Conservation (phyloP, 1,140 invertebrate genomes). For the Samia ricini region DNA sequence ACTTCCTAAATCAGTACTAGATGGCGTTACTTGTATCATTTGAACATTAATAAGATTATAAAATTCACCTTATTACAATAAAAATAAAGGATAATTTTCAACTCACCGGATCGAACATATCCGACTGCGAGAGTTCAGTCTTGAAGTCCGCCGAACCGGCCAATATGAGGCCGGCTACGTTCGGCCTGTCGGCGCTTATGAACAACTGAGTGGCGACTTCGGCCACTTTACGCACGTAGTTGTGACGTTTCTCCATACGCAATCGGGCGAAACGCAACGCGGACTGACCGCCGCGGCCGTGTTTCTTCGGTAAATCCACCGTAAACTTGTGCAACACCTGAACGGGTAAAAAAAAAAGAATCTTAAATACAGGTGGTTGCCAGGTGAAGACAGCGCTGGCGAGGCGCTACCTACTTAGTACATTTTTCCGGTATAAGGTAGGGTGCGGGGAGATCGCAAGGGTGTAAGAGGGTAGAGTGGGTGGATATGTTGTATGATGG, state of each 20-base stretch:
- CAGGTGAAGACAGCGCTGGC: background rate
- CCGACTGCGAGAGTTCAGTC: conserved; percentile 99
- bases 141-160: conserved; percentile 99
- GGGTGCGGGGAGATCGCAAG: too few species aligned
- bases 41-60: too few species aligned
- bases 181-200: conserved; percentile 98
- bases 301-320: conserved; percentile 99
- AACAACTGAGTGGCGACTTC: conserved; percentile 98
- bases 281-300: conserved; percentile 99
- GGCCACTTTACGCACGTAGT: conserved; percentile 99
- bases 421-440: too few species aligned
- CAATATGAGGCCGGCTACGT: conserved; percentile 97
- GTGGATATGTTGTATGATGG: too few species aligned
- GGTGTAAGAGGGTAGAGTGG: too few species aligned
- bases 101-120: conserved; percentile 99
- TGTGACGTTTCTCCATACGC: conserved; percentile 99
- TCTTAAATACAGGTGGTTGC: background rate
- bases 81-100: background rate
- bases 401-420: background rate
- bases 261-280: conserved; percentile 99
- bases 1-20: too few species aligned
- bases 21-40: too few species aligned
- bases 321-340: conserved; percentile 98
- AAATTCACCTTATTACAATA: background rate
- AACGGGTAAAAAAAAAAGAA: too few species aligned